phyloP scores from a whole-genome alignment of 2,888 invertebrate species.

The Muscina levida region DNA sequence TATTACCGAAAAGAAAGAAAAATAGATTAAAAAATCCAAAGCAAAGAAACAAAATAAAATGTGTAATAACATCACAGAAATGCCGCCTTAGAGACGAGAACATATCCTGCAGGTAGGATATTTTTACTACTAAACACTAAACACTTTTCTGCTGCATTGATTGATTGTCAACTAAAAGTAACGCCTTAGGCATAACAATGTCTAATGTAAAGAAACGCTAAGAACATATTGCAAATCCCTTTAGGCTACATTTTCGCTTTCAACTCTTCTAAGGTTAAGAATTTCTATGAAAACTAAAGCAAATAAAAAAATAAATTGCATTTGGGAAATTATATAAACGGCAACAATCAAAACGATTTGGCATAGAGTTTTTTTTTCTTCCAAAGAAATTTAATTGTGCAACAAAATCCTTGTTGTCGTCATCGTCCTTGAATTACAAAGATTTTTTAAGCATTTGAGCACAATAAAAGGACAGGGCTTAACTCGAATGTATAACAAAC shows the following conservation, averaged over 20 bases:
- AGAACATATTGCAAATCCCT: neutral
- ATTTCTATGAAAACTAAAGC: neutral
- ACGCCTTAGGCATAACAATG: too few species aligned
- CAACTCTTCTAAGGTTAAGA: conserved; percentile 2
- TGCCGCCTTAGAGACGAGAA: neutral
- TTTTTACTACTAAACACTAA: too few species aligned
- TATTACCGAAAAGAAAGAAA: neutral
- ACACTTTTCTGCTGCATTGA: too few species aligned
- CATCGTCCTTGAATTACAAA: too few species aligned
- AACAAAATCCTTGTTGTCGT: too few species aligned
- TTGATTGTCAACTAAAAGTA: too few species aligned
- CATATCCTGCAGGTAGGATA: conserved; percentile 13
- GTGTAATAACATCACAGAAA: neutral
- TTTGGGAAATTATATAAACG: neutral
- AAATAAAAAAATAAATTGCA: too few species aligned
- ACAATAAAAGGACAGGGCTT: too few species aligned
- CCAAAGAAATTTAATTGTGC: too few species aligned
- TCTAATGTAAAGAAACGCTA: too few species aligned
- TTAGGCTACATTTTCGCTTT: too few species aligned
- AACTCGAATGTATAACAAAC: conserved; percentile 19
- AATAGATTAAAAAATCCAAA: neutral
- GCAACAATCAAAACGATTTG: neutral
- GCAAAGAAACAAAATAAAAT: neutral
- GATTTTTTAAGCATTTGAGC: too few species aligned
- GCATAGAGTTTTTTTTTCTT: conserved; percentile 1